phyloP scores from a whole-genome alignment of 2,888 invertebrate species.

The Teleogryllus oceanicus region DNA sequence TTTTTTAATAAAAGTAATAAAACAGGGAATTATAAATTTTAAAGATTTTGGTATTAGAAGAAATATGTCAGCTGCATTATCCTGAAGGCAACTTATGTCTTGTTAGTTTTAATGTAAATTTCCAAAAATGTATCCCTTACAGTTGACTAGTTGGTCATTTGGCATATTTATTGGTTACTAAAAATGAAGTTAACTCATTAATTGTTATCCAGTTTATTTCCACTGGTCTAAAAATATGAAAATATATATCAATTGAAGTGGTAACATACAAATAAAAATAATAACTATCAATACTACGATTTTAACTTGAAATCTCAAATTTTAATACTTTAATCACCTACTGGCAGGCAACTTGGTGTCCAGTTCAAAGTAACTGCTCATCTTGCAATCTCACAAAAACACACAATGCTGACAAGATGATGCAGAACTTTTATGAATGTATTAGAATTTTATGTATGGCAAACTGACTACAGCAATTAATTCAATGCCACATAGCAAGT shows the following conservation, averaged over 20 bases:
- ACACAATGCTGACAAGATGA: not conserved
- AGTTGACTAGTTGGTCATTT: conserved; percentile 18
- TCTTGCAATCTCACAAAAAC: not conserved
- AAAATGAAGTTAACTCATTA: not conserved
- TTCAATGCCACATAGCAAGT: not conserved
- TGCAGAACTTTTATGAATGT: not conserved
- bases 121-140: conserved; percentile 2
- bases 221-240: conserved; percentile 18
- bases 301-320: conserved; percentile 11
- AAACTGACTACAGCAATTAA: not conserved
- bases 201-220: not conserved
- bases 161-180: not conserved
- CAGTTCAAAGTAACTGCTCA: conserved; percentile 9
- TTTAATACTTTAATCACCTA: not conserved
- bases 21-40: too few relatives aligned
- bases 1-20: not conserved
- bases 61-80: not conserved
- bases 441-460: not conserved
- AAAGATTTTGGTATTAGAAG: too few relatives aligned
- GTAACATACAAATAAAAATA: conserved; percentile 3
- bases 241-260: not conserved
- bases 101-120: not conserved
- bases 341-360: conserved; percentile 18
- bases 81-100: not conserved
- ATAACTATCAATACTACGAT: not conserved